These are phyloP conservation scores for Diglossa brunneiventris DNA, from an alignment of 2,113 vertebrate genomes.

Conservation along the genomic window DNA sequence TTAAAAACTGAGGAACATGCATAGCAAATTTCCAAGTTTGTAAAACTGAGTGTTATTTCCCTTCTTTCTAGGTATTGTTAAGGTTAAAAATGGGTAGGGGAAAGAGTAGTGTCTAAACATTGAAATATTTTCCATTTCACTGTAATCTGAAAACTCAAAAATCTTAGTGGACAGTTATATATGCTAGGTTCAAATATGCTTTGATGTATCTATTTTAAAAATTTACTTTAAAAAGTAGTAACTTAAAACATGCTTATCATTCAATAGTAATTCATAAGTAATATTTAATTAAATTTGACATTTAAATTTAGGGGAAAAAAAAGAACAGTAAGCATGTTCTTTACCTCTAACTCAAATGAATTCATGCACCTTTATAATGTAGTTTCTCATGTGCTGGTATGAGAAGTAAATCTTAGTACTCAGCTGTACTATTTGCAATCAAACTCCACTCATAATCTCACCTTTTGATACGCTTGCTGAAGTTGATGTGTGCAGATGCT, in stretches of 20 bases:
- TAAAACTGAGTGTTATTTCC: neutral
- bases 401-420: neutral
- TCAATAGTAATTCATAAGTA: neutral
- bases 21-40: neutral
- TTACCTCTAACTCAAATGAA: neutral
- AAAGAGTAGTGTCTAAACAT: neutral
- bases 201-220: neutral
- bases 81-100: neutral
- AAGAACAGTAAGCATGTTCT: neutral
- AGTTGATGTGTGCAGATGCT: neutral
- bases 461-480: neutral
- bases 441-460: neutral
- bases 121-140: neutral
- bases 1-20: neutral
- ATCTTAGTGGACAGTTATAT: neutral
- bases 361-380: neutral
- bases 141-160: neutral
- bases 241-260: neutral
- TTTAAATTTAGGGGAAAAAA: neutral
- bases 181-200: neutral
- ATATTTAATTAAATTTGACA: neutral
- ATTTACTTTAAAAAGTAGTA: neutral
- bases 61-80: neutral
- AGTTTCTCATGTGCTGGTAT: neutral
- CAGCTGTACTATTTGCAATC: neutral